Base-by-base conservation (phyloP, 2,113 vertebrate species). In the Alethe diademata region DNA sequence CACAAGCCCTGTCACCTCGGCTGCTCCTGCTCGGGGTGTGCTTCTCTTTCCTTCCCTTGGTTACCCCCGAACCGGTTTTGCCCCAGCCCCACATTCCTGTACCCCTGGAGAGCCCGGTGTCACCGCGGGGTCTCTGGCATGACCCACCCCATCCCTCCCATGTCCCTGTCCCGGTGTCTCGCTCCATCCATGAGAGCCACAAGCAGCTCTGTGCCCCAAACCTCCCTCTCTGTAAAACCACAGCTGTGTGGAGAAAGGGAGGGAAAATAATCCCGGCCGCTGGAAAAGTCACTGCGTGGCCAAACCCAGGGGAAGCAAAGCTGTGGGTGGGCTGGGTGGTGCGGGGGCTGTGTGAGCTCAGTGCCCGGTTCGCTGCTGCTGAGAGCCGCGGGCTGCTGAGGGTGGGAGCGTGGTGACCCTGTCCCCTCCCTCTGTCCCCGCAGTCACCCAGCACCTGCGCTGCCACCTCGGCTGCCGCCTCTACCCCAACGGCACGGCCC, bases 401-500 rank as follows among this genome's bases (percentile, higher is more conserved):
- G 33, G 33, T 19, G 73, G 66, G 31, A 40, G 6, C 0, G 0
- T 8, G 26, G 40, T 61, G 74, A 36, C 35, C 40, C 50, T 8
- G 28, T 48, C 8, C 29, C 43, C 36, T 31, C 20, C 26, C 4
- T 50, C n/a, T n/a, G 19, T 57, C 57, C 42, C 87, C 5, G 1
- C 92, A 98, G 98, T 98, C 94, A 98, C 97, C 28, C 86, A 98
- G 66, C 86, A 33, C 28, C 20, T 98, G 70, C 7, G 62, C 88
- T 98, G 98, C 91, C 92, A 1, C 87, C 57, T 97, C 38, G 98
- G 97, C 88, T 98, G 98, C 57, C 58, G 11, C 47, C 95, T 98
- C 61, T 96, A 91, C 50, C 54, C 87, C 7, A 90, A 97, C 0
- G 91, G 85, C 85, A 75, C 78, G 0, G 51, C 95, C 48, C 90